phyloP scores from a whole-genome alignment of 2,888 invertebrate genomes.

The Drosophila limbata region DNA sequence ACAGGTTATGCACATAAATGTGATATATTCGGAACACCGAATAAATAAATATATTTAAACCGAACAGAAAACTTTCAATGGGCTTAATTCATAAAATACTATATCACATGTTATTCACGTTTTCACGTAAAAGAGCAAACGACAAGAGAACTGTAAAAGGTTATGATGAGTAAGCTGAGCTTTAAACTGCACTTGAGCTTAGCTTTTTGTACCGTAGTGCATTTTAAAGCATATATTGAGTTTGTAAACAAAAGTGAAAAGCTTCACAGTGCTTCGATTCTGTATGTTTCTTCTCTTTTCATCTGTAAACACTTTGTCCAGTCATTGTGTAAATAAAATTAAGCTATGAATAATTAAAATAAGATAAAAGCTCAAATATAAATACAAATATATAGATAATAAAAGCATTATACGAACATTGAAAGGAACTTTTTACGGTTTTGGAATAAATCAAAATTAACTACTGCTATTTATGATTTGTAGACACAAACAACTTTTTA shows the following conservation, averaged over 20 bases:
- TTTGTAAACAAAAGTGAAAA: conserved; percentile 19
- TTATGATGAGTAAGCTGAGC: conserved; percentile 23
- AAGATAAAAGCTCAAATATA: conserved; percentile 1
- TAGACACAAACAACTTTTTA: conserved; percentile 44
- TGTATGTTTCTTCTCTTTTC: background rate
- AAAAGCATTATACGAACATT: conserved; percentile 45
- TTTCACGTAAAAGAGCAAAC: conserved; percentile 2
- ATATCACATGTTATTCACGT: conserved; percentile 11
- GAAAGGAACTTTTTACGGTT: conserved; percentile 80
- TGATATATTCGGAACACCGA: conserved; percentile 20
- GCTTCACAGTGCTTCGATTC: conserved; percentile 4
- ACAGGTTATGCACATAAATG: conserved; percentile 2
- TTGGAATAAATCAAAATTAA: conserved; percentile 74
- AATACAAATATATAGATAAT: conserved; percentile 5
- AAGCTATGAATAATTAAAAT: conserved; percentile 11
- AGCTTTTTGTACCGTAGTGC: conserved; percentile 59
- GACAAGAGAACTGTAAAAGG: conserved; percentile 8
- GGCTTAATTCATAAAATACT: conserved; percentile 1
- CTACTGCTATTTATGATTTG: conserved; percentile 55
- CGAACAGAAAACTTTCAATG: background rate
- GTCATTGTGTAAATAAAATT: conserved; percentile 46
- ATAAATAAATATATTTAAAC: conserved; percentile 14
- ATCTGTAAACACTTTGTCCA: conserved; percentile 5
- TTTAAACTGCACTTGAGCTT: conserved; percentile 63
- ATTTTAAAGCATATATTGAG: conserved; percentile 28